Percentiles rank a stretch among this genome's conserved stretches.
phyloP scores from a whole-genome alignment of 1,140 invertebrate species.

The Steinernema khuongi region DNA sequence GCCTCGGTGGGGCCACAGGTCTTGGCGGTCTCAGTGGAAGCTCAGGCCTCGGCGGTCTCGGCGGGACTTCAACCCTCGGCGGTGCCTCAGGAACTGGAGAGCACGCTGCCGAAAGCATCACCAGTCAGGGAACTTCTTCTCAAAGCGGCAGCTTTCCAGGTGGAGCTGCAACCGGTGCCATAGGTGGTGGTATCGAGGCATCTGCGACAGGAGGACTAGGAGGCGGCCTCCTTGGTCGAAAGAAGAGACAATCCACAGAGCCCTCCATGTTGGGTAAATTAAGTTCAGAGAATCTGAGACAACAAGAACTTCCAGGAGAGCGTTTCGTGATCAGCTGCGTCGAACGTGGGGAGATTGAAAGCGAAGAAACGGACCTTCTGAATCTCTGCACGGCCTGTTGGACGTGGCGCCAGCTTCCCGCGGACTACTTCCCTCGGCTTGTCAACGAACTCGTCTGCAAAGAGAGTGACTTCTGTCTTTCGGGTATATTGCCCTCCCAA shows the following conservation, averaged over 20 bases:
- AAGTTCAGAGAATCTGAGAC: neutral
- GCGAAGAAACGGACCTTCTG: conserved; percentile 28
- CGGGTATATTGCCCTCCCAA: conserved; percentile 15
- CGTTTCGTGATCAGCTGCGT: conserved; percentile 31
- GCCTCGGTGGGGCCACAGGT: neutral
- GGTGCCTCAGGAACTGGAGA: neutral
- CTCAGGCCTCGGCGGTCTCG: neutral
- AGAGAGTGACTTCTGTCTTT: conserved; percentile 31
- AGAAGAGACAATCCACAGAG: neutral
- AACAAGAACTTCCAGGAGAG: neutral
- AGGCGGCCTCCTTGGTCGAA: conserved; percentile 22
- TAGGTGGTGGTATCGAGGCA: neutral
- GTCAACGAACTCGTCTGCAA: conserved; percentile 36
- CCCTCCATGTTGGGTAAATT: conserved; percentile 21
- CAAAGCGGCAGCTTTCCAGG: no score
- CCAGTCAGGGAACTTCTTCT: no score
- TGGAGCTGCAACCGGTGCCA: neutral
- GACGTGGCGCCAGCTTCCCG: conserved; percentile 35
- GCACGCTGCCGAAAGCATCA: no score
- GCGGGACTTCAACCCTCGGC: neutral
- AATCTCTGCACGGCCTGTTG: conserved; percentile 32
- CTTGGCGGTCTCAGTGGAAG: neutral
- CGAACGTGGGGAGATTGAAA: conserved; percentile 23
- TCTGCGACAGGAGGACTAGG: neutral
- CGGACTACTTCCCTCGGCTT: conserved; percentile 35